Percentiles rank a stretch among this genome's conserved stretches.
Evolutionary conservation across 2,888 invertebrate genomes (phyloP).

Genomic region (Capitulum mitella): DNA sequence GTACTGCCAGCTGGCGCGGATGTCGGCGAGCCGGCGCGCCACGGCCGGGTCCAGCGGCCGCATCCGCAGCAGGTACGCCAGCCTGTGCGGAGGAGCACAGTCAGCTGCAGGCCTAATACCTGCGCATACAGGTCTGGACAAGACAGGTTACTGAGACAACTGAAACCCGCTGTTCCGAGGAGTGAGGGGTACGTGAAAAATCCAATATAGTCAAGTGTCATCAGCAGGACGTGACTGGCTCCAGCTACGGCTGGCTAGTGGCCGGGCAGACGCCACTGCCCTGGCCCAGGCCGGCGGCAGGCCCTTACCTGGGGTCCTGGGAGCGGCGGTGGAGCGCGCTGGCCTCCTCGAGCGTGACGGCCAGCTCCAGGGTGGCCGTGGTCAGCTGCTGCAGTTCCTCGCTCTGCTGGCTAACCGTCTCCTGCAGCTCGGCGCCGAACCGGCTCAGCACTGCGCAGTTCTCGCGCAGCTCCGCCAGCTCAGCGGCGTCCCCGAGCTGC

Average conservation of each 20-base stretch:
- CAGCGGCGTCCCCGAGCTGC: neutral
- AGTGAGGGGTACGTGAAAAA: too few species aligned
- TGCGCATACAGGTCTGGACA: too few species aligned
- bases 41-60: neutral
- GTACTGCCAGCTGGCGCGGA: neutral
- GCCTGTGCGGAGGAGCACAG: too few species aligned
- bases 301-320: neutral
- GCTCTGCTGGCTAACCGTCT: neutral
- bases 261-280: too few species aligned
- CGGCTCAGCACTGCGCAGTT: neutral
- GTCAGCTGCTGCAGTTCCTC: neutral
- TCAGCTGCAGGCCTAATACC: too few species aligned
- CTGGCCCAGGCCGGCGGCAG: too few species aligned
- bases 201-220: too few species aligned
- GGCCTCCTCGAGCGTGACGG: neutral
- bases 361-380: neutral
- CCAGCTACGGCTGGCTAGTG: too few species aligned
- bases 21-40: neutral
- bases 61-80: neutral
- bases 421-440: neutral
- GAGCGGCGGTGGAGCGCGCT: neutral
- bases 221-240: too few species aligned
- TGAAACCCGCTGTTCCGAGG: too few species aligned
- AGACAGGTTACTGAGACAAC: too few species aligned
- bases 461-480: neutral